A percentile compares a stretch with the other conserved stretches of the same genome.
phyloP scores from a whole-genome alignment of 2,113 vertebrate genomes.

The Diglossa brunneiventris region DNA sequence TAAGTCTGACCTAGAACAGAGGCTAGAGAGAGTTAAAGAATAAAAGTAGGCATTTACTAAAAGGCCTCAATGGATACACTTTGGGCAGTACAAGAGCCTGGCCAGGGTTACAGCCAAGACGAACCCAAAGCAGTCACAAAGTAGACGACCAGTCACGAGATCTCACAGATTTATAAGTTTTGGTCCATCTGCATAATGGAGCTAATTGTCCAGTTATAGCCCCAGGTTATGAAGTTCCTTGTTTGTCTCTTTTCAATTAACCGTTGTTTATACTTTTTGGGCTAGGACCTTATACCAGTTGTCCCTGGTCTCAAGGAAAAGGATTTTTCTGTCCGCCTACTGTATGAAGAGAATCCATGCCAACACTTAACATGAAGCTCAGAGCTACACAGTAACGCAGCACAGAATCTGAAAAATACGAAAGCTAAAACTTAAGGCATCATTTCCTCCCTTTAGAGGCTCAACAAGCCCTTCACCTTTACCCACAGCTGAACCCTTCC shows the following conservation, averaged over 20 bases:
- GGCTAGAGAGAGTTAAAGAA: neutral
- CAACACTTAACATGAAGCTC: neutral
- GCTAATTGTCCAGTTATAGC: neutral
- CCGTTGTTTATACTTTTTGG: neutral
- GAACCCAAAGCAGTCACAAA: neutral
- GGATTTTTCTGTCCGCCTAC: neutral
- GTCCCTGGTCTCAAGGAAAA: neutral
- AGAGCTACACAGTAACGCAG: neutral
- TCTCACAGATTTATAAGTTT: neutral
- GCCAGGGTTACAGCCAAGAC: neutral
- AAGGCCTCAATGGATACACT: neutral
- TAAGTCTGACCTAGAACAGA: neutral
- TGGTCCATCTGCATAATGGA: neutral
- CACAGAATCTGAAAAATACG: neutral
- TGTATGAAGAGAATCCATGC: neutral
- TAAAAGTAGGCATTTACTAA: neutral
- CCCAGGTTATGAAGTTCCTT: neutral
- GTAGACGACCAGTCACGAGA: accelerated
- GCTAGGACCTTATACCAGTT: neutral
- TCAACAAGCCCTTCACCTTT: neutral
- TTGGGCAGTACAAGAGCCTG: neutral
- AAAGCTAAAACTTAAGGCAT: neutral
- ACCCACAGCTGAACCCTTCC: neutral
- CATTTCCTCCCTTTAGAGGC: neutral
- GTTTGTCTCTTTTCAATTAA: neutral